Evolutionary conservation across 2,888 invertebrate species (phyloP).

Genomic region (Stenurella melanura): DNA sequence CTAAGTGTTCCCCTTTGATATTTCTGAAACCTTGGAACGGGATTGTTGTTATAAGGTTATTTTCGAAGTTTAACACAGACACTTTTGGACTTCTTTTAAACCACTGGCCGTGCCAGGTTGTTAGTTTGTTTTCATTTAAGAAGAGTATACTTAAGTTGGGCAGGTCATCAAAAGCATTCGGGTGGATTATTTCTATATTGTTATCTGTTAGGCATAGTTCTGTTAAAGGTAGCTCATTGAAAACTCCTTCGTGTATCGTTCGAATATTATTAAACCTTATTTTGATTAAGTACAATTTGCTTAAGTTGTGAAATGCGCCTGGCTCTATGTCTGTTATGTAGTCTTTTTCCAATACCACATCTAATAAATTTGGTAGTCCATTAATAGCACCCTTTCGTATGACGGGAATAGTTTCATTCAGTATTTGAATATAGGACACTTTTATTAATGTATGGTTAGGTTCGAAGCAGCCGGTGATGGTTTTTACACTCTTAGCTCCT

Average conservation of each 20-base stretch:
- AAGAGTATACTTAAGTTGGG: slow-evolving; percentile 60
- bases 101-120: slow-evolving; percentile 60
- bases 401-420: slow-evolving; percentile 66
- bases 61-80: slow-evolving; percentile 59
- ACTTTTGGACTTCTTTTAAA: slow-evolving; percentile 62
- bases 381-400: slow-evolving; percentile 64
- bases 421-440: slow-evolving; percentile 65
- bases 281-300: slow-evolving; percentile 59
- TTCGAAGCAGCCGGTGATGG: slow-evolving; percentile 66
- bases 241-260: slow-evolving; percentile 60
- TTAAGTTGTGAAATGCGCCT: slow-evolving; percentile 61
- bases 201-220: slow-evolving; percentile 61
- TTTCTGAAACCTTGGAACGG: slow-evolving; percentile 60
- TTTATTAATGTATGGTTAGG: slow-evolving; percentile 62
- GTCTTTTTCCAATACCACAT: slow-evolving; percentile 59
- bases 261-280: slow-evolving; percentile 59
- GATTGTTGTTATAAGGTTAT: slow-evolving; percentile 59
- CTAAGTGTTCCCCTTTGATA: slow-evolving; percentile 56
- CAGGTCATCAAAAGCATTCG: slow-evolving; percentile 62
- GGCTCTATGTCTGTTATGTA: slow-evolving; percentile 59
- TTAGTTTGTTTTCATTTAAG: slow-evolving; percentile 63
- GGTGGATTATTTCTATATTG: slow-evolving; percentile 60
- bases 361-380: slow-evolving; percentile 64
- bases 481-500: slow-evolving; percentile 64
- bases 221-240: slow-evolving; percentile 57